Evolutionary conservation across 2,797 vertebrate species (phyloP).

Genomic region (Phalloptychus januarius): DNA sequence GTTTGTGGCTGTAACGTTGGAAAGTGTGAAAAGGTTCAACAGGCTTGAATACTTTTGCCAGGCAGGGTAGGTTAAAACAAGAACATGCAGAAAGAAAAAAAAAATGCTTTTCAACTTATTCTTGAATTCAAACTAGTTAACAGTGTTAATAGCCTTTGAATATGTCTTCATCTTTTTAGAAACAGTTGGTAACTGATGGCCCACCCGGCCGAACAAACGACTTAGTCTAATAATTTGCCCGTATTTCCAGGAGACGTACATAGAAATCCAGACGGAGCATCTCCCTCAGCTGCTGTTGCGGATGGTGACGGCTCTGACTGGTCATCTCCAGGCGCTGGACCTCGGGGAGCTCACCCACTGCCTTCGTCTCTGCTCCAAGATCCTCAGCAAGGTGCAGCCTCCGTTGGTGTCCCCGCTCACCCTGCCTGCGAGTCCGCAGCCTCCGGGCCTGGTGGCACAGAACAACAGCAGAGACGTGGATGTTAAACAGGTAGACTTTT

Average conservation of each 20-base stretch:
- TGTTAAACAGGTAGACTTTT: constrained; percentile 81
- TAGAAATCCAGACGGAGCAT: constrained; percentile 99
- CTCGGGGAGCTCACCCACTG: constrained; percentile 93
- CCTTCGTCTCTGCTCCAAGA: constrained; percentile 96
- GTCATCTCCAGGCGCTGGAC: constrained; percentile 88
- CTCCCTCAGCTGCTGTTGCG: constrained; percentile 94
- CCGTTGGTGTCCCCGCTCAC: constrained; percentile 88
- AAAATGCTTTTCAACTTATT: background rate
- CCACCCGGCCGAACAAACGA: background rate
- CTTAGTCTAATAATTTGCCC: background rate
- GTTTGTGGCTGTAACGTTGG: background rate
- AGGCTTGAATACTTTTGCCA: background rate
- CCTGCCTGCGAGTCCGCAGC: constrained; percentile 77
- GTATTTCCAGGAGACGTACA: constrained; percentile 91
- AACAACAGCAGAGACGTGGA: constrained; percentile 78
- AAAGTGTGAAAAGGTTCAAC: background rate
- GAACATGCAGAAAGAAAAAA: too few species aligned
- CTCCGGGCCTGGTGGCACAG: constrained; percentile 64
- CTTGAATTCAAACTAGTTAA: constrained; percentile 7
- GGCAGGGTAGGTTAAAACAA: background rate
- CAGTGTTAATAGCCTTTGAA: background rate
- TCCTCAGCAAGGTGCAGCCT: constrained; percentile 98
- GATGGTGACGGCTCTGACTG: constrained; percentile 93
- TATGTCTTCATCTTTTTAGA: background rate
- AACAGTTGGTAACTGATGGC: background rate